These are phyloP conservation scores for Anseranas semipalmata DNA, from an alignment of 2,113 vertebrate genomes.

Conservation along the genomic window DNA sequence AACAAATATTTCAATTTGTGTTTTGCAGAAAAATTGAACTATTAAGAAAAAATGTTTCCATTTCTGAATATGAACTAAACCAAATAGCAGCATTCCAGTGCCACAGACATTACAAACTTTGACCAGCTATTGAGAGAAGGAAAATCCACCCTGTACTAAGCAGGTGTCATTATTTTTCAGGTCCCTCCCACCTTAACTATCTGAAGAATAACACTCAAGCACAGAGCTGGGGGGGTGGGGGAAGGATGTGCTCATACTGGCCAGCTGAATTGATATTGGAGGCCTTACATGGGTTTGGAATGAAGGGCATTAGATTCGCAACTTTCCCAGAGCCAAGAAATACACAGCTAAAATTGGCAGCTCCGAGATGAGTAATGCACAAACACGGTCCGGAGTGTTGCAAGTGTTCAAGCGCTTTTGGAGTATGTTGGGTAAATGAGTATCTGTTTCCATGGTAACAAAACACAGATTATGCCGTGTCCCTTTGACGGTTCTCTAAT, in stretches of 20 bases:
- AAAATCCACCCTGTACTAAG: not conserved
- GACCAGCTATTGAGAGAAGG: not conserved
- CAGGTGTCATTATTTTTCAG: not conserved
- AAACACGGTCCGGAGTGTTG: constrained; percentile 2
- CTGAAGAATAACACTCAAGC: constrained; percentile 2
- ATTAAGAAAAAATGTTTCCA: not conserved
- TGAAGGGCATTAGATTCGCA: constrained; percentile 46
- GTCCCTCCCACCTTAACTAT: constrained; percentile 7
- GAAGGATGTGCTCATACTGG: not conserved
- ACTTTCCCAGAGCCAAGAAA: constrained; percentile 57
- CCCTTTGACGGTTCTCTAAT: not conserved
- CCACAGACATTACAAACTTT: not conserved
- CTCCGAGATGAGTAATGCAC: constrained; percentile 58
- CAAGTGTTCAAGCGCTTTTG: constrained; percentile 3
- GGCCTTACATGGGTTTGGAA: constrained; percentile 78
- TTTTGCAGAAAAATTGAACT: not conserved
- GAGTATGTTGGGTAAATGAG: constrained; percentile 52
- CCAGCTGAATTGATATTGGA: not conserved
- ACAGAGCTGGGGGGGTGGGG: not conserved
- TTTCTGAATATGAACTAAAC: not conserved
- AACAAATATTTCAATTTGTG: not conserved
- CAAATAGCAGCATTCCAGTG: not conserved
- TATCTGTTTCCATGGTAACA: constrained; percentile 56
- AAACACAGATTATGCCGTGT: not conserved
- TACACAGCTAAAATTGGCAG: constrained; percentile 62